Evolutionary conservation across 2,113 vertebrate genomes (phyloP).

Genomic region (Arenaria interpres): DNA sequence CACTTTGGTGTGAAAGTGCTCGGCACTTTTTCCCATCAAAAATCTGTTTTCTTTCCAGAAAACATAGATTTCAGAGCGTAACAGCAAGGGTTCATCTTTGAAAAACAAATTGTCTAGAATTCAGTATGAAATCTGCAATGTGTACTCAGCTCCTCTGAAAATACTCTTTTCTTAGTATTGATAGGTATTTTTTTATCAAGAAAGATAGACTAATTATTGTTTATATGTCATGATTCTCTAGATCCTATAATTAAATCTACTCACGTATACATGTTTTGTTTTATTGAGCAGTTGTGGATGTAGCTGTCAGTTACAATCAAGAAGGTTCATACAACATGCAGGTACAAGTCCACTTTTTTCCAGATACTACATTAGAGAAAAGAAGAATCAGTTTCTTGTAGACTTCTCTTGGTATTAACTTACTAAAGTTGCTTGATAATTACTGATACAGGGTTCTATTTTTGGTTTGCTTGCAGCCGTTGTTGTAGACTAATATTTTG

Average conservation of each 20-base stretch:
- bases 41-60: not conserved
- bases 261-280: not conserved
- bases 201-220: not conserved
- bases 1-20: not conserved
- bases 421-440: not conserved
- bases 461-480: not conserved
- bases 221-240: not conserved
- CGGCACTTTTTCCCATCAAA: not conserved
- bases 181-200: not conserved
- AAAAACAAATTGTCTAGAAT: not conserved
- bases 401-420: not conserved
- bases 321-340: slow-evolving; percentile 91
- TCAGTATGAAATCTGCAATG: not conserved
- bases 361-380: not conserved
- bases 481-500: not conserved
- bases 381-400: not conserved
- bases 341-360: slow-evolving; percentile 73
- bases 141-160: not conserved
- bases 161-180: not conserved
- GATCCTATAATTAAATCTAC: not conserved
- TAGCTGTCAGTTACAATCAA: slow-evolving; percentile 83
- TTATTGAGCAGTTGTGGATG: slow-evolving; percentile 79
- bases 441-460: not conserved
- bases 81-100: not conserved
- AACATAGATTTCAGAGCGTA: not conserved